A percentile compares a stretch with the other conserved stretches of the same genome.
phyloP scores from a whole-genome alignment of 2,888 invertebrate genomes.

The Linyphia triangularis region DNA sequence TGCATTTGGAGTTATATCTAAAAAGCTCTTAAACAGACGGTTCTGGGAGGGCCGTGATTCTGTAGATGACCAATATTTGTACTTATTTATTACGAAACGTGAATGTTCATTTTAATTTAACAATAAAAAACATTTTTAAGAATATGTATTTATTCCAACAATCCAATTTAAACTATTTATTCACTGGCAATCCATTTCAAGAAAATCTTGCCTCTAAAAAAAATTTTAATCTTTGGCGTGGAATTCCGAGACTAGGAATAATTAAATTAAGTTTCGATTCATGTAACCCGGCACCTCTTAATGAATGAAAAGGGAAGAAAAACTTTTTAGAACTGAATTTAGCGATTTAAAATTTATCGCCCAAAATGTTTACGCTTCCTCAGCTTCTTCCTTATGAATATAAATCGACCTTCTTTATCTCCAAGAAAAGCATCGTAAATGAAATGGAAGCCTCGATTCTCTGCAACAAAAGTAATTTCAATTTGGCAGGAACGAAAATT shows the following conservation, averaged over 20 bases:
- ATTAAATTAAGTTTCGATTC: conserved; percentile 4
- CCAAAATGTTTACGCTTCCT: conserved; percentile 72
- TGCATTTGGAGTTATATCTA: too few species aligned
- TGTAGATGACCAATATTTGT: too few species aligned
- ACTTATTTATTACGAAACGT: too few species aligned
- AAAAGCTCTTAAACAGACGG: too few species aligned
- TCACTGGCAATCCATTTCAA: too few species aligned
- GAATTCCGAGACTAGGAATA: background rate
- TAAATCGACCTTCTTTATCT: conserved; percentile 62
- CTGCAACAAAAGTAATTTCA: conserved; percentile 51
- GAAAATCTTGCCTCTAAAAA: background rate
- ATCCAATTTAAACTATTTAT: too few species aligned
- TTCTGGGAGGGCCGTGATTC: too few species aligned
- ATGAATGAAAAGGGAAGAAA: conserved; percentile 47
- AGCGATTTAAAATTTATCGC: conserved; percentile 69
- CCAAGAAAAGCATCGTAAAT: conserved; percentile 26
- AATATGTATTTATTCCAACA: background rate
- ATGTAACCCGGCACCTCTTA: conserved; percentile 46
- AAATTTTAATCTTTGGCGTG: background rate
- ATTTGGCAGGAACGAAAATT: conserved; percentile 57
- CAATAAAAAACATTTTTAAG: background rate
- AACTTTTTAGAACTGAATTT: conserved; percentile 40
- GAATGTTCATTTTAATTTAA: too few species aligned
- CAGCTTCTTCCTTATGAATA: conserved; percentile 68
- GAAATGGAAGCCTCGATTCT: conserved; percentile 56